Conservation (phyloP, 2,797 vertebrate genomes). For the Dendrocincla fuliginosa region DNA sequence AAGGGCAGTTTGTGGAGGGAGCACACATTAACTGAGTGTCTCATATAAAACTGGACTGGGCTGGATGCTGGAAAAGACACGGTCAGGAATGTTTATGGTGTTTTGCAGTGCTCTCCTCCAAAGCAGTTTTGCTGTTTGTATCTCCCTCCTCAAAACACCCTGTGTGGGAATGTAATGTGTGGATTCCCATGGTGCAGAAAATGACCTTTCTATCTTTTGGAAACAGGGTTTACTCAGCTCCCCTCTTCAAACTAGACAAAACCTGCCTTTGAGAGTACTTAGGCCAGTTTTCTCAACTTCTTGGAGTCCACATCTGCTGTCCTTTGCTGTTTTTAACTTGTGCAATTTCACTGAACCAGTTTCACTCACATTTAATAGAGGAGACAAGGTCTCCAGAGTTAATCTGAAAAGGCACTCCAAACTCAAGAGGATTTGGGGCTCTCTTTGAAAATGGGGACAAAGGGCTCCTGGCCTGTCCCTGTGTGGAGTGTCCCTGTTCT, state of each 20-base stretch:
- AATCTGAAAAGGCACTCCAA: neutral
- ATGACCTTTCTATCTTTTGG: neutral
- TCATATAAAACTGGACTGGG: neutral
- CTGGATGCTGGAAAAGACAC: neutral
- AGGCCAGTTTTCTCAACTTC: neutral
- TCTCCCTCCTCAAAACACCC: neutral
- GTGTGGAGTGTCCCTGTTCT: neutral
- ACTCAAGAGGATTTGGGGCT: neutral
- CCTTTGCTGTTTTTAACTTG: neutral
- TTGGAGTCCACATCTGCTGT: neutral
- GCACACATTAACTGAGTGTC: neutral
- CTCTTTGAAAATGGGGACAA: neutral
- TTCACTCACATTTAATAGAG: neutral
- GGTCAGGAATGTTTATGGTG: neutral
- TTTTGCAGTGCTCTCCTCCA: neutral
- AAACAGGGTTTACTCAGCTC: neutral
- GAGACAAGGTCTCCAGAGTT: neutral
- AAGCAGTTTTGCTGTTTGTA: neutral
- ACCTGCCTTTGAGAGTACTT: neutral
- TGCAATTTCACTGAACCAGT: neutral
- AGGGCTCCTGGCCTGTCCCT: neutral
- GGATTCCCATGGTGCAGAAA: neutral
- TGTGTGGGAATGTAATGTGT: neutral
- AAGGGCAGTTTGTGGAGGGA: neutral
- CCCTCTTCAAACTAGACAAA: neutral